These are phyloP conservation scores for Elmis aenea DNA, from an alignment of 2,888 invertebrate species.

Conservation along the genomic window DNA sequence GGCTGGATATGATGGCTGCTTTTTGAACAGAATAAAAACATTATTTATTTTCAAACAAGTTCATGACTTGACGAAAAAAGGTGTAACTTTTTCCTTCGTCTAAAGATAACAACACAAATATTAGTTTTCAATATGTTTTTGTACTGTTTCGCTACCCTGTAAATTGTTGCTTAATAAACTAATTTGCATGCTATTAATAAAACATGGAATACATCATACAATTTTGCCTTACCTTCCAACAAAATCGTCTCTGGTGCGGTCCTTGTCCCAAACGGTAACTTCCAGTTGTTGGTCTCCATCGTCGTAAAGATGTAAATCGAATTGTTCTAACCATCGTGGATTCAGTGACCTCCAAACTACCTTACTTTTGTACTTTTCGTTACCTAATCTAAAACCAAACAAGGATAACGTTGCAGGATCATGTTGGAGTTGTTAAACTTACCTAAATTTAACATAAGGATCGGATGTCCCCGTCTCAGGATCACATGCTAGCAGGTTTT, in stretches of 20 bases:
- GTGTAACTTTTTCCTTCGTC: no score
- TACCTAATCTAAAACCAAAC: constrained; percentile 69
- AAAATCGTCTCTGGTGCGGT: constrained; percentile 79
- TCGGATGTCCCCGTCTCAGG: constrained; percentile 84
- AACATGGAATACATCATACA: no score
- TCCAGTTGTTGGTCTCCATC: constrained; percentile 89
- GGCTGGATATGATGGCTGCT: no score
- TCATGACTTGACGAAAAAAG: no score
- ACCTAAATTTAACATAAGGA: constrained; percentile 96
- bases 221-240: constrained; percentile 78
- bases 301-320: constrained; percentile 93
- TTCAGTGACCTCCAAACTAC: constrained; percentile 78
- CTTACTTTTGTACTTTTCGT: constrained; percentile 96
- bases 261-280: constrained; percentile 87
- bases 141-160: no score
- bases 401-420: no score
- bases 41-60: no score
- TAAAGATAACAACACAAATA: no score
- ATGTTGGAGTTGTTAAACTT: constrained; percentile 14
- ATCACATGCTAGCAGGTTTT: constrained; percentile 82
- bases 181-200: no score
- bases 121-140: no score
- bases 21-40: no score
- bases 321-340: constrained; percentile 94
- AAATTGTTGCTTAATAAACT: no score